phyloP scores from a whole-genome alignment of 2,888 invertebrate genomes.

The Agelastica alni region DNA sequence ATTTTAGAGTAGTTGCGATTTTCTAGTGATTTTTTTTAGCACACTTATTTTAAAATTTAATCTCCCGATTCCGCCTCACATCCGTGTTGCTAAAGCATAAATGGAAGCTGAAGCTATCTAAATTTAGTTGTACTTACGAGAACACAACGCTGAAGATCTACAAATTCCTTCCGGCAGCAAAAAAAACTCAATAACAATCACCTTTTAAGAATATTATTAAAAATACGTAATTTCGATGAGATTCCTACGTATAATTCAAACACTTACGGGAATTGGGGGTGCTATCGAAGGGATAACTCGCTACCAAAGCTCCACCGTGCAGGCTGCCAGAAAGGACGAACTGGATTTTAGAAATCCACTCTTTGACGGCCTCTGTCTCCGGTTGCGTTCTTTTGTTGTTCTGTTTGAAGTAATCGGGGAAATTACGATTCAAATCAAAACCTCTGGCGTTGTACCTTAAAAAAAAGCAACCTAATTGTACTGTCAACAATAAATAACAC shows the following conservation, averaged over 20 bases:
- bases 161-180: constrained; percentile 67
- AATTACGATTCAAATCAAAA: constrained; percentile 93
- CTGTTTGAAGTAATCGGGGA: constrained; percentile 92
- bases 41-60: too few species aligned
- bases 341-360: constrained; percentile 91
- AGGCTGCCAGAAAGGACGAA: constrained; percentile 93
- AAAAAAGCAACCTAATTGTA: too few species aligned
- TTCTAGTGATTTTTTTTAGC: too few species aligned
- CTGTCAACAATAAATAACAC: constrained; percentile 9
- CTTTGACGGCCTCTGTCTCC: constrained; percentile 93
- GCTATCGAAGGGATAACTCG: constrained; percentile 96
- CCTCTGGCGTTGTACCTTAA: constrained; percentile 88
- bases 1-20: too few species aligned
- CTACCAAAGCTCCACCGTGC: constrained; percentile 94
- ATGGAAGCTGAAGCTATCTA: too few species aligned
- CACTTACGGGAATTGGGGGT: constrained; percentile 90
- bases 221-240: not conserved
- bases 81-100: too few species aligned
- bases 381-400: constrained; percentile 87
- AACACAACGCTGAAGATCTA: constrained; percentile 74
- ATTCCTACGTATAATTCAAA: not conserved
- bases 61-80: too few species aligned
- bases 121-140: constrained; percentile 72
- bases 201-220: constrained; percentile 14
- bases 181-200: constrained; percentile 46